phyloP scores from a whole-genome alignment of 1,140 invertebrate genomes.

The Macrosteles quadrilineatus region DNA sequence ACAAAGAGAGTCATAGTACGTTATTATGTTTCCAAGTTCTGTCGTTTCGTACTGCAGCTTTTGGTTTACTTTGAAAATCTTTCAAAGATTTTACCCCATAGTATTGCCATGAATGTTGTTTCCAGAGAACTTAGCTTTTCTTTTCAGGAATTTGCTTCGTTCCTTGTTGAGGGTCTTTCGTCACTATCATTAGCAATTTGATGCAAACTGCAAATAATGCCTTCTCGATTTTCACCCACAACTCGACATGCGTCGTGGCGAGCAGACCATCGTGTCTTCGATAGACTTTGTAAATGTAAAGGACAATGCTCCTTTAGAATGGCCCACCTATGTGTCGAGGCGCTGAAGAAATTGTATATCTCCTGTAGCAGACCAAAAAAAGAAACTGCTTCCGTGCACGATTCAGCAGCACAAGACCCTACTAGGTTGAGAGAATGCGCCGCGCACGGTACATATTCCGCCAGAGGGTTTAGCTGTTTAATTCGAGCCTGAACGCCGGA shows the following conservation, averaged over 20 bases:
- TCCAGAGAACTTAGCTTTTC: neutral
- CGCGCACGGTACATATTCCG: slow-evolving; percentile 43
- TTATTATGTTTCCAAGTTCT: slow-evolving; percentile 21
- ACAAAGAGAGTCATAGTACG: slow-evolving; percentile 30
- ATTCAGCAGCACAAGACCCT: no score
- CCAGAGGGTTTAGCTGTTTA: slow-evolving; percentile 41
- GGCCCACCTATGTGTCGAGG: neutral
- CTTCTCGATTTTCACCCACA: neutral
- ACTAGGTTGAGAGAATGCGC: no score
- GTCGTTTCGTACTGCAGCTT: no score
- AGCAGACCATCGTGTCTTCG: neutral
- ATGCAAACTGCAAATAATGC: neutral
- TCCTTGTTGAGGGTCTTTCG: slow-evolving; percentile 5
- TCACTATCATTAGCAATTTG: neutral
- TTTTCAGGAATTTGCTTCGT: neutral
- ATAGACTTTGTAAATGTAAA: slow-evolving; percentile 17
- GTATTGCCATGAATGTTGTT: slow-evolving; percentile 17
- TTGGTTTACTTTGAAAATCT: slow-evolving; percentile 22
- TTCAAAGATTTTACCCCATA: slow-evolving; percentile 32
- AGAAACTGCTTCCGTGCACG: no score
- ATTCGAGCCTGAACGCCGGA: slow-evolving; percentile 45
- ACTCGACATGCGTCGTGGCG: no score
- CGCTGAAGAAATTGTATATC: neutral
- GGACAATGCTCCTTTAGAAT: neutral
- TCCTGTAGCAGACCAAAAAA: slow-evolving; percentile 10